Evolutionary conservation across 2,888 invertebrate genomes (phyloP), one percentile per base, ranked within the genome.

Genomic region (Molorchus minor): DNA sequence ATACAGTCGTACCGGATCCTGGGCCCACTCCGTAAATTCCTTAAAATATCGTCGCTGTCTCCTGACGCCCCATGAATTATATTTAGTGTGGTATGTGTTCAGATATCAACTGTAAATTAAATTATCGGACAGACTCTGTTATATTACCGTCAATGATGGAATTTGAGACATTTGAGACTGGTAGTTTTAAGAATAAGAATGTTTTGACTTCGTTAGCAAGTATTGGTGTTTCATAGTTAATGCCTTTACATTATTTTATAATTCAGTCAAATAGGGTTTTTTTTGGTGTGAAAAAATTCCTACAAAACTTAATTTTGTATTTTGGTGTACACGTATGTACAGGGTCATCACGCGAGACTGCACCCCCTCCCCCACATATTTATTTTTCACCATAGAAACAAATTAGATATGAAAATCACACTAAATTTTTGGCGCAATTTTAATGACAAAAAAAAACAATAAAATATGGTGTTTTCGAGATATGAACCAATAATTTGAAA

Each of bases 11-110:
- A 56, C 53, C 49, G 12, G 40, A 29, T 17, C 49, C 41, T 8
- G 58, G 58, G 40, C 44, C 58, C 57, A 51, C 59, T 62, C 64
- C 45, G 62, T 64, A 64, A 64, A 64, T 54, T 56, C 56, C 51
- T 62, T 64, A 53, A 64, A 64, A 64, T 64, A 61, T 64, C 54
- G 56, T 54, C 56, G 62, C 40, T 45, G 51, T 64, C 58, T 35
- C 29, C 13, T 19, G 30, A 49, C 47, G 47, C 46, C 55, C 46
- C 43, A 61, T 64, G 62, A 64, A 64, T 64, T 61, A 57, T 45
- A 49, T 63, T 60, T 57, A 55, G 54, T 58, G 43, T 56, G 45
- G 55, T 35, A 36, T 52, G 52, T 25, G 20, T 52, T 25, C 4
- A 7, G 43, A 43, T 35, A 49, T 38, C 49, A 33, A 38, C 38